A percentile compares a stretch with the other conserved stretches of the same genome.
Conservation (phyloP, 2,888 invertebrate genomes). For the Cactoblastis cactorum region DNA sequence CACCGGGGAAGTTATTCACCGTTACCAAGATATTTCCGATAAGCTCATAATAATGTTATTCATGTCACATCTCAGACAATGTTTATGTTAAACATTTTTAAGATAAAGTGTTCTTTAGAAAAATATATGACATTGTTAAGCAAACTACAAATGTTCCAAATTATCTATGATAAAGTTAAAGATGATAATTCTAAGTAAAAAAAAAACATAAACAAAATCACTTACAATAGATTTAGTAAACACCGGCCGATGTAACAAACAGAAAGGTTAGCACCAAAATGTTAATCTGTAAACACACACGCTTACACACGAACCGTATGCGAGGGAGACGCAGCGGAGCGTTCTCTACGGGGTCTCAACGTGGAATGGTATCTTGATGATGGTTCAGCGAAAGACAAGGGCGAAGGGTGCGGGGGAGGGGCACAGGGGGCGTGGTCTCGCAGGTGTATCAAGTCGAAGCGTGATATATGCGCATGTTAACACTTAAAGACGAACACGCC, state of each 20-base stretch:
- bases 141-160: not conserved
- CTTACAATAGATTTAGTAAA: conserved; percentile 30
- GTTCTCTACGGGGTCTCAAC: conserved; percentile 50
- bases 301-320: conserved; percentile 47
- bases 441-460: conserved; percentile 68
- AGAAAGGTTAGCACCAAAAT: conserved; percentile 44
- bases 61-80: conserved; percentile 1
- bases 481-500: conserved; percentile 67
- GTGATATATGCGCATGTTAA: conserved; percentile 75
- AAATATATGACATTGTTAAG: not conserved
- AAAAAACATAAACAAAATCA: conserved; percentile 14
- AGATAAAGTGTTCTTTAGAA: not conserved
- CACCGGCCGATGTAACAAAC: conserved; percentile 28
- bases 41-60: conserved; percentile 8
- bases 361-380: conserved; percentile 66
- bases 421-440: conserved; percentile 53
- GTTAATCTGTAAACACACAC: conserved; percentile 47
- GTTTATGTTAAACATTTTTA: not conserved
- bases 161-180: not conserved
- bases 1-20: conserved; percentile 9
- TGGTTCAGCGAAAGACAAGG: conserved; percentile 56
- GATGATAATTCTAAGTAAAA: not conserved
- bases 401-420: conserved; percentile 35
- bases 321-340: conserved; percentile 39
- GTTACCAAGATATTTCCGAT: conserved; percentile 13